Evolutionary conservation across 2,797 vertebrate genomes (phyloP), one percentile per base, ranked within the genome.

Genomic region (Euphonia xanthogaster): DNA sequence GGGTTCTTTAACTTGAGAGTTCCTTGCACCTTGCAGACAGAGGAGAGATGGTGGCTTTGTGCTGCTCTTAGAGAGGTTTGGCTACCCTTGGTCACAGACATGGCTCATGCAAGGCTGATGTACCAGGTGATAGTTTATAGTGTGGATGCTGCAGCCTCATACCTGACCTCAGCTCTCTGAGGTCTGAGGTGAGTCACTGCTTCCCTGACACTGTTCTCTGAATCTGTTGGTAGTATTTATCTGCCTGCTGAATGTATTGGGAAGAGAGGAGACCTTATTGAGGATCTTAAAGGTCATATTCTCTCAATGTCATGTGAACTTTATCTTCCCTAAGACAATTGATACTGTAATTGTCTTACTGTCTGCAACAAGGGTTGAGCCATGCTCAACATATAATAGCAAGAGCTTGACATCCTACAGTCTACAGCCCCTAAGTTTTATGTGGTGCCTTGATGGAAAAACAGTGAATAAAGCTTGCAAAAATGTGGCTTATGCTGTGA

Each of bases 91-190:
- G 40, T 48, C 14, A 6, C 3, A 57, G 57, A 20, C 9, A 5
- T 42, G 2, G 4, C 7, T 72, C 3, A 2, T 55, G n/a, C 33
- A 47, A 60, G 67, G 61, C 25, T 72, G 45, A 14, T 4, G 2
- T 40, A n/a, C 15, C 42, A 31, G 45, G 30, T 48, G 51, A 28
- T 74, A 19, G 53, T 74, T 85, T 35, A 8, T 47, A 3, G 27
- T 4, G 3, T 17, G 0, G 58, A 1, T 48, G 21, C 58, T 84
- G 33, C 0, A 4, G 24, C 33, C 58, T 87, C 16, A 5, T 61
- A 48, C n/a, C n/a, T 74, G 30, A 42, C 3, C 31, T 62, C 39
- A 31, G 14, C n/a, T 86, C 20, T 60, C 15, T 60, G 28, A 44
- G 20, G 33, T 60, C 48, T 88, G 73, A 72, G 39, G 23, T 23